Evolutionary conservation across 2,888 invertebrate species (phyloP), one percentile per base, ranked within the genome.

Genomic region (Agonopterix subpropinquella): DNA sequence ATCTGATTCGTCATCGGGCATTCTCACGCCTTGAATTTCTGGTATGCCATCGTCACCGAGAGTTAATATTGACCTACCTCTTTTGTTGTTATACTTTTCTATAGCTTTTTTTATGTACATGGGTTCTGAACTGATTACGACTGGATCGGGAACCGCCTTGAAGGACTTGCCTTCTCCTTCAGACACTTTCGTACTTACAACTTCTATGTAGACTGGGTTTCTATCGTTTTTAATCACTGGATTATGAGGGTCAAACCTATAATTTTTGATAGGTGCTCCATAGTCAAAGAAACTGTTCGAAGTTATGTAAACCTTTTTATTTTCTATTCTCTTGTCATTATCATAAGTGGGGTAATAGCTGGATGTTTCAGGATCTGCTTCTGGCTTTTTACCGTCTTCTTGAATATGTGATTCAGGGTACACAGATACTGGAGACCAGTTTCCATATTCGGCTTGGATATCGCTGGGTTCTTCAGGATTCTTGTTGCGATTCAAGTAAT

Each of bases 1-100:
- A 65, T 95, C 95, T 45, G 92, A 92, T 49, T 94, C 94, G 58
- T 95, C 94, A 66, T 97, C 96, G 0, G 96, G 96, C 41, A 95
- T 92, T 51, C 96, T 90, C 0, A 94, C 91, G 0, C 95, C 95
- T 47, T 95, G 94, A 44, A 97, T 93, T 46, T 96, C 92, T 0
- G 95, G 95, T 28, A 94, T 93, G 0, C 94, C 94, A 61, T 94
- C 94, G 5, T 89, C 81, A 46, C 92, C 94, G 1, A 94, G 68
- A 8, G 92, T 90, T 54, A 93, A 79, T 5, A 92, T 89, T 1
- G 92, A 91, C 46, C 93, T 85, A 10, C 90, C 91, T 47, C 92
- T 91, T 58, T 94, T 93, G 53, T 89, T 89, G 46, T 72, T 80
- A 41, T 72, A 83, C 15, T 51, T 48, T 53, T 90, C 89, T 42